Percentiles rank a stretch among this genome's conserved stretches.
Evolutionary conservation across 2,113 vertebrate species (phyloP).

Genomic region (Pycnonotus jocosus): DNA sequence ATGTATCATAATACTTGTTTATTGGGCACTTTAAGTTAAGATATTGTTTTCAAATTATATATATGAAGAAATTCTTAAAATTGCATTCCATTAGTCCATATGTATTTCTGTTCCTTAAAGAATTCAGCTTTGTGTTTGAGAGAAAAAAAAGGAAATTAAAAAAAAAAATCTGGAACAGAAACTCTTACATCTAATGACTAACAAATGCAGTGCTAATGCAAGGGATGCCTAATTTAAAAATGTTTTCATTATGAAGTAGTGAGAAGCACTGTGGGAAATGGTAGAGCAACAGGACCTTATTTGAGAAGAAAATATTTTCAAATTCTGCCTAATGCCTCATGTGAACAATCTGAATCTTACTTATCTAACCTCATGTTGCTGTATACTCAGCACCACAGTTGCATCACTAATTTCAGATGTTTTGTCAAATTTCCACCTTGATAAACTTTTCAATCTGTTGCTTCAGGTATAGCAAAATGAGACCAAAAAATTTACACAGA

Average conservation of each 20-base stretch:
- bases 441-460: not conserved
- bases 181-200: not conserved
- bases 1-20: not conserved
- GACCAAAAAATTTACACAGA: not conserved
- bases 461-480: not conserved
- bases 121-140: not conserved
- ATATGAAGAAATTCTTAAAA: not conserved
- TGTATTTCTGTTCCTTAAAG: not conserved
- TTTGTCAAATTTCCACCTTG: not conserved
- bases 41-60: not conserved
- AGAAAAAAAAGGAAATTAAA: not conserved
- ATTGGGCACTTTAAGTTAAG: not conserved
- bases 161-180: not conserved
- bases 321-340: not conserved
- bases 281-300: not conserved
- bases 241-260: not conserved
- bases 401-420: not conserved
- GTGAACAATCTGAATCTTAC: not conserved
- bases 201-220: not conserved
- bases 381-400: not conserved
- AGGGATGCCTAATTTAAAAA: not conserved
- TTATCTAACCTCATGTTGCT: not conserved
- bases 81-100: rapidly evolving
- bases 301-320: not conserved
- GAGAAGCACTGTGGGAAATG: not conserved